Base-by-base conservation (phyloP, 2,888 invertebrate genomes). In the Flexamia atlantica region DNA sequence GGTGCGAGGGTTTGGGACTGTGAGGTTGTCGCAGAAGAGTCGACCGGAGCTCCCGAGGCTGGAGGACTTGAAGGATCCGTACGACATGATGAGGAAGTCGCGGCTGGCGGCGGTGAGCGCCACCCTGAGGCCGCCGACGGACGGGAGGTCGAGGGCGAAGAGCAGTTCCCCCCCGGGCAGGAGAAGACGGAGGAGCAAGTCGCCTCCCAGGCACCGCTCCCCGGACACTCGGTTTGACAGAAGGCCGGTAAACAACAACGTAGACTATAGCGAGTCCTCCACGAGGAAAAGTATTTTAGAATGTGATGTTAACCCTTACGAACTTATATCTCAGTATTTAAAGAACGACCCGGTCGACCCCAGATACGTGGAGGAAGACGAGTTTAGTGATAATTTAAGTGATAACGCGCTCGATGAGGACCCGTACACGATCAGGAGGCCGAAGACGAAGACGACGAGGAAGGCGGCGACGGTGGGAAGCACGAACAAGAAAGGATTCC, bases 221-320 rank as follows among this genome's bases (percentile, higher is more conserved):
- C 82, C 68, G 3, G 23, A 23, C 42, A 28, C 25, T 42, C 68
- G 70, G 23, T 7, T 68, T 23, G 46, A 46, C 7, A 25, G 23
- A 20, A 14, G 23, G 28, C 76, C 70, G 68, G 30, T 84, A 82
- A 72, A 82, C 28, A 82, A 50, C n/a, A 64, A 42, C 10, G 50
- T 46, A 42, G 76, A 46, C 14, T 70, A 53, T 12, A 72, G 32
- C 12, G 82, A 82, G n/a, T 36, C 53, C 20, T 68, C 76, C 4
- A 30, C 42, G 36, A 53, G 87, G 68, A 94, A 93, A 86, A 96
- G 96, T 23, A 97, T 97, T 86, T 91, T 97, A 60, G 95, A 96
- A 88, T 97, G 96, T 90, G 94, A 95, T 89, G 95, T 97, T 57
- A 97, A 96, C 90, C 96, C 97, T 2, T 97, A 97, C 89, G 95